Evolutionary conservation across 2,888 invertebrate genomes (phyloP), one percentile per base, ranked within the genome.

Genomic region (Eumacrocentrus americanus): DNA sequence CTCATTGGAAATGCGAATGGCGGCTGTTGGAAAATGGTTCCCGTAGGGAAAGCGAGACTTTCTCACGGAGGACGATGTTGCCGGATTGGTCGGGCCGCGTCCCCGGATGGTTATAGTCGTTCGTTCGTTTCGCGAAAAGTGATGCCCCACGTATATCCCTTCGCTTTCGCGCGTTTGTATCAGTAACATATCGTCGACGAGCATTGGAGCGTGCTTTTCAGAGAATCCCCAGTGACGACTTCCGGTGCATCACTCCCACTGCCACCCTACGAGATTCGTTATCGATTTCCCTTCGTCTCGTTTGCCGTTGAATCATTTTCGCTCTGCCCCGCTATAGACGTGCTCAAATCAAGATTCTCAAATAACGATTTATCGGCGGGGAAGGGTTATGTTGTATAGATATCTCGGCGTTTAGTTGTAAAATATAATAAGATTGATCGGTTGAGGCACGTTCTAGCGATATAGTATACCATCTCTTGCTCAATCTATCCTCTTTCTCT

Each of bases 381-480:
- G 2, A 6, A 22, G 11, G 14, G 11, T 29, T 29, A 16, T 11
- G 7, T 18, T 34, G 6, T 11, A 25, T 34, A 9, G 20, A 44
- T n/a, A 25, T 20, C 12, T 40, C 4, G 35, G n/a, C n/a, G n/a
- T n/a, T n/a, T n/a, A n/a, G n/a, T n/a, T n/a, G n/a, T n/a, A n/a
- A n/a, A n/a, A 57, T 53, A 66, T 67, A 67, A 66, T 66, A 61
- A 63, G 64, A 67, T 67, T 63, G 66, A 67, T 67, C 61, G 60
- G 37, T 40, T 56, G 42, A 44, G 12, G 47, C 48, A 57, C 37
- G n/a, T n/a, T n/a, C 16, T 22, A 37, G 16, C 34, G 11, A n/a
- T 35, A 16, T 50, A 25, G n/a, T 16, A 5, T n/a, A 12, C 42
- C 22, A 29, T 11, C 42, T 11, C 16, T 23, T 18, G 12, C 12